Evolutionary conservation across 2,888 invertebrate genomes (phyloP), one percentile per base, ranked within the genome.

Genomic region (Drosophila austrosaltans): DNA sequence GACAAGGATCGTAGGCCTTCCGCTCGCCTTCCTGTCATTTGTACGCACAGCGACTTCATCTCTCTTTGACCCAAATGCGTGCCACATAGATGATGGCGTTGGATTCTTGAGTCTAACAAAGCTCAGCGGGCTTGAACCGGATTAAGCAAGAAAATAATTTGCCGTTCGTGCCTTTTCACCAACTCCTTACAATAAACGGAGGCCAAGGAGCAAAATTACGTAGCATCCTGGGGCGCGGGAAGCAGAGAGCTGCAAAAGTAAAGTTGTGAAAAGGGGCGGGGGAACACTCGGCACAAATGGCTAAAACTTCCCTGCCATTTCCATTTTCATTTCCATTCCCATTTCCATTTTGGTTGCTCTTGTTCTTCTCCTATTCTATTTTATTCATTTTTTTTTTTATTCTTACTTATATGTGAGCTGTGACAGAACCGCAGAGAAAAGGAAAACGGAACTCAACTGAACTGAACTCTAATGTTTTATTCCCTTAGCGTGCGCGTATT

Each of bases 81-180:
- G 48, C 25, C 16, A 42, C 44, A 36, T 36, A 22, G 65, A 64
- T 60, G 66, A 48, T 54, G 73, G 65, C 48, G 16, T 42, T 22
- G 32, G 56, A 28, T 58, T 59, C 66, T 25, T 28, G 64, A 58
- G 58, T 54, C 65, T 87, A 76, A 75, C 85, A 76, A 76, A 78
- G 85, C 87, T 87, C 83, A 75, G 81, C 83, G 78, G 83, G 80
- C 89, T 82, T 82, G 88, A 77, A 88, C 89, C 88, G 89, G 89
- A 86, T 86, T 86, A 89, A 89, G 82, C 73, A 87, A 76, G 89
- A 87, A 87, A 87, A 90, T 90, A 87, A 87, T 87, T 87, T 89
- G 90, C 87, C 75, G 89, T 87, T 90, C 87, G 87, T 87, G 87
- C 90, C 87, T 79, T 87, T 87, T 90, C 75, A 78, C 66, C 75